phyloP scores from a whole-genome alignment of 35 echinoderm and acorn worm species.

The Ptychodera flava region DNA sequence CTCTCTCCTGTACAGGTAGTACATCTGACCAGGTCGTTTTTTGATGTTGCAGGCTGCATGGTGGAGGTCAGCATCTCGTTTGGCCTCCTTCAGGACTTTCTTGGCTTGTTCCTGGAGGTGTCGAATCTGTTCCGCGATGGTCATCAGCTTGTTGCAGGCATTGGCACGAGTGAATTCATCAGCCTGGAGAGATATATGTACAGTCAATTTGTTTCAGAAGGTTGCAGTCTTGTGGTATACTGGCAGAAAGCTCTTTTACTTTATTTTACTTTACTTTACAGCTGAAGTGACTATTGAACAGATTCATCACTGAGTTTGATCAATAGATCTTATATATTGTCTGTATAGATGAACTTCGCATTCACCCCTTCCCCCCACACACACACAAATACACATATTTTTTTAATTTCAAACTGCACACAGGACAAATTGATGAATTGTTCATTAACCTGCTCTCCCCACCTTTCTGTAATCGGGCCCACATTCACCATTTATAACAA shows the following conservation, averaged over 20 bases:
- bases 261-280: background rate
- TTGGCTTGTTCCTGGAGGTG: constrained; percentile 84
- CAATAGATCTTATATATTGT: background rate
- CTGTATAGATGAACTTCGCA: background rate
- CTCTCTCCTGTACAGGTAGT: constrained; percentile 66
- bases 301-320: background rate
- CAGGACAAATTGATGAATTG: background rate
- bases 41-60: constrained; percentile 90
- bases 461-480: background rate
- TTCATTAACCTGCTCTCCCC: background rate
- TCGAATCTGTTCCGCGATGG: constrained; percentile 90
- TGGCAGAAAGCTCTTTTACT: background rate
- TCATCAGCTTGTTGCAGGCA: constrained; percentile 74
- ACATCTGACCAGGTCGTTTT: constrained; percentile 82
- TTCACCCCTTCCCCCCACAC: background rate
- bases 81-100: constrained; percentile 73
- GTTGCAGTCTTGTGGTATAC: background rate
- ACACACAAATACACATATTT: no score
- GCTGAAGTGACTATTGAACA: background rate
- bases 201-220: background rate
- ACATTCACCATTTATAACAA: no score
- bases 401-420: no score
- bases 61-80: constrained; percentile 88
- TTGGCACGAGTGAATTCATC: constrained; percentile 87
- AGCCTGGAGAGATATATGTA: constrained; percentile 34